phyloP scores from a whole-genome alignment of 2,797 vertebrate species.

The Cynopterus sphinx region DNA sequence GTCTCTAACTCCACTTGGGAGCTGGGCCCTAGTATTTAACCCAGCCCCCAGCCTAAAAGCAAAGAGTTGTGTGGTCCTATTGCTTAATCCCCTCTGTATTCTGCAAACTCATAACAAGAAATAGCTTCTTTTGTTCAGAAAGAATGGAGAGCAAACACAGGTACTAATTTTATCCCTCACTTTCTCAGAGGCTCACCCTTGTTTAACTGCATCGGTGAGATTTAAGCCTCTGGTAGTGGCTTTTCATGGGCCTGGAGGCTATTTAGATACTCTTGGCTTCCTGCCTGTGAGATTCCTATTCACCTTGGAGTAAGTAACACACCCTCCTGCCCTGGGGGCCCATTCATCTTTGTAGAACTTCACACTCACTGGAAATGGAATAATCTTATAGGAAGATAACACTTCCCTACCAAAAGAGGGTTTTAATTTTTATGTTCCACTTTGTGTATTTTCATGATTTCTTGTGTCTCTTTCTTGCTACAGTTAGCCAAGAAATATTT shows the following conservation, averaged over 20 bases:
- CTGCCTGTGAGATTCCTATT: slow-evolving; percentile 50
- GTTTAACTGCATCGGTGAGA: neutral
- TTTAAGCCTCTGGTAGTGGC: slow-evolving; percentile 51
- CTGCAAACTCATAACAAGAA: slow-evolving; percentile 61
- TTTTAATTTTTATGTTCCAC: neutral
- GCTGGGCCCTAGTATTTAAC: neutral
- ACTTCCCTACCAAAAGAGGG: neutral
- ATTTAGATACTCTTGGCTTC: slow-evolving; percentile 54
- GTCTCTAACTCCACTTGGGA: neutral
- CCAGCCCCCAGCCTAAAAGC: neutral
- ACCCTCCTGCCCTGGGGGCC: neutral
- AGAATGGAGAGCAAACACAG: slow-evolving; percentile 68
- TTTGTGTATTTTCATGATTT: neutral
- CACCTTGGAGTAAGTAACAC: neutral
- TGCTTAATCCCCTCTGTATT: slow-evolving; percentile 37
- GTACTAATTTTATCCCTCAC: slow-evolving; percentile 64
- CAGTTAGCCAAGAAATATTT: slow-evolving; percentile 7
- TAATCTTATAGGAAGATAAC: slow-evolving; percentile 7
- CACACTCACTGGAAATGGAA: neutral
- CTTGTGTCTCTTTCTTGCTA: neutral
- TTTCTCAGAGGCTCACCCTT: slow-evolving; percentile 34
- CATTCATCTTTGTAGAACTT: neutral
- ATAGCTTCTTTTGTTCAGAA: slow-evolving; percentile 51
- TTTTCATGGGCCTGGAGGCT: slow-evolving; percentile 51
- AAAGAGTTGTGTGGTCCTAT: slow-evolving; percentile 76